Evolutionary conservation across 2,797 vertebrate genomes (phyloP).

Genomic region (Aulostomus chinensis): DNA sequence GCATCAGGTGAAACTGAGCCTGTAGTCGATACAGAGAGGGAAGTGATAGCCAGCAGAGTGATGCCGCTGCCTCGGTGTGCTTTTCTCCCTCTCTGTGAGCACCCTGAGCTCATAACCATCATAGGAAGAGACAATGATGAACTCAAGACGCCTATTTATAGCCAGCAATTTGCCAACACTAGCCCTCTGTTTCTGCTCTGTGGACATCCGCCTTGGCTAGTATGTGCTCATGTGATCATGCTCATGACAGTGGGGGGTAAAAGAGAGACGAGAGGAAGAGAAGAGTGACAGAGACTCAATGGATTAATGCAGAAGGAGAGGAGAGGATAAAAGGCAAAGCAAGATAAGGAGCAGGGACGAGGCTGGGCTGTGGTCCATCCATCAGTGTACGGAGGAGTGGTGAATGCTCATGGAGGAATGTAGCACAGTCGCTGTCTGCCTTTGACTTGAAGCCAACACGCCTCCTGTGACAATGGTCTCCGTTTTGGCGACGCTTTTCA

Average conservation of each 20-base stretch:
- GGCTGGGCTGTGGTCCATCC: constrained; percentile 51
- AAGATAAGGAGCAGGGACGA: constrained; percentile 38
- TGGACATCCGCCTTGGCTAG: constrained; percentile 64
- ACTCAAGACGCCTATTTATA: constrained; percentile 77
- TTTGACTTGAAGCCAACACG: constrained; percentile 33
- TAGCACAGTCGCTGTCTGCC: constrained; percentile 9
- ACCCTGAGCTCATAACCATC: constrained; percentile 66
- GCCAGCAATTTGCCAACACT: constrained; percentile 63
- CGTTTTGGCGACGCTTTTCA: constrained; percentile 14
- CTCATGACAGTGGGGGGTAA: constrained; percentile 32
- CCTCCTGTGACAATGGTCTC: constrained; percentile 27
- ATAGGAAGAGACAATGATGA: constrained; percentile 72
- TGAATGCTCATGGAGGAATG: constrained; percentile 39
- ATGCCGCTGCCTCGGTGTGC: constrained; percentile 31
- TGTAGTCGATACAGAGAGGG: constrained; percentile 18
- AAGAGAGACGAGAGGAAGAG: constrained; percentile 13
- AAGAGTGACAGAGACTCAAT: constrained; percentile 41
- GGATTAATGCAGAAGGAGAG: constrained; percentile 61
- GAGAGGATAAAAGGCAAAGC: constrained; percentile 42
- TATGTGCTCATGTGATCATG: constrained; percentile 51
- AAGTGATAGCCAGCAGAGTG: constrained; percentile 28
- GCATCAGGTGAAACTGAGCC: constrained; percentile 34
- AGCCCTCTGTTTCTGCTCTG: constrained; percentile 63
- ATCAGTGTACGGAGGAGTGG: constrained; percentile 30
- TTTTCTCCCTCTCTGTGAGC: constrained; percentile 36